Evolutionary conservation across 1,140 invertebrate genomes (phyloP).

Genomic region (Antheraea pernyi): DNA sequence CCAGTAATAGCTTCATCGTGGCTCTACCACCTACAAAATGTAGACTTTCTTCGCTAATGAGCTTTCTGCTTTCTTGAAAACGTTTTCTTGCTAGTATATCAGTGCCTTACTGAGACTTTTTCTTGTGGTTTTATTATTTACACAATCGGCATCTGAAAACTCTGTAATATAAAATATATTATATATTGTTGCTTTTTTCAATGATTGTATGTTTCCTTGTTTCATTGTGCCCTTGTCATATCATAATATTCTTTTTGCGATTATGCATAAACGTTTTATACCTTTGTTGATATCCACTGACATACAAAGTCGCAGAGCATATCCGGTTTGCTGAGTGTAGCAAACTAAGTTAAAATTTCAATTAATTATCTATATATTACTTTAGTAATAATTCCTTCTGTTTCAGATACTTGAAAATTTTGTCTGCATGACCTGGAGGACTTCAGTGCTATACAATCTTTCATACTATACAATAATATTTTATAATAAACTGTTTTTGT

Average conservation of each 20-base stretch:
- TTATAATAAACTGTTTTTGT: conserved; percentile 22
- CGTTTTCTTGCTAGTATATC: conserved; percentile 18
- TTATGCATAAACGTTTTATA: conserved; percentile 28
- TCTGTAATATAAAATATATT: background rate
- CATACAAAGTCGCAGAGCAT: conserved; percentile 35
- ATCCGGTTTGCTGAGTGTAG: conserved; percentile 32
- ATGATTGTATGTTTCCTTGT: too few species aligned
- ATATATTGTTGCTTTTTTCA: too few species aligned
- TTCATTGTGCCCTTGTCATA: conserved; percentile 35
- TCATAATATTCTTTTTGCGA: conserved; percentile 30
- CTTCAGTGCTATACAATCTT: conserved; percentile 22
- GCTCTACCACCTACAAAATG: too few species aligned
- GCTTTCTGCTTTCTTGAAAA: conserved; percentile 39
- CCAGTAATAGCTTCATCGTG: too few species aligned
- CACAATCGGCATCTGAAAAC: conserved; percentile 23
- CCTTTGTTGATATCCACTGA: conserved; percentile 38
- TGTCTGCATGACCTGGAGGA: conserved; percentile 24
- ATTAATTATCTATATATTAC: conserved; percentile 27
- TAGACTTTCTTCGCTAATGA: conserved; percentile 60
- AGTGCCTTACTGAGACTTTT: conserved; percentile 28
- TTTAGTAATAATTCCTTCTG: conserved; percentile 15
- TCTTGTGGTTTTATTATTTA: conserved; percentile 14
- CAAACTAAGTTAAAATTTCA: conserved; percentile 29
- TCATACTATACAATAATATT: conserved; percentile 35
- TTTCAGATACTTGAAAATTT: conserved; percentile 12